A percentile compares a stretch with the other conserved stretches of the same genome.
Conservation (phyloP, 2,113 vertebrate species). For the Nycticorax nycticorax region DNA sequence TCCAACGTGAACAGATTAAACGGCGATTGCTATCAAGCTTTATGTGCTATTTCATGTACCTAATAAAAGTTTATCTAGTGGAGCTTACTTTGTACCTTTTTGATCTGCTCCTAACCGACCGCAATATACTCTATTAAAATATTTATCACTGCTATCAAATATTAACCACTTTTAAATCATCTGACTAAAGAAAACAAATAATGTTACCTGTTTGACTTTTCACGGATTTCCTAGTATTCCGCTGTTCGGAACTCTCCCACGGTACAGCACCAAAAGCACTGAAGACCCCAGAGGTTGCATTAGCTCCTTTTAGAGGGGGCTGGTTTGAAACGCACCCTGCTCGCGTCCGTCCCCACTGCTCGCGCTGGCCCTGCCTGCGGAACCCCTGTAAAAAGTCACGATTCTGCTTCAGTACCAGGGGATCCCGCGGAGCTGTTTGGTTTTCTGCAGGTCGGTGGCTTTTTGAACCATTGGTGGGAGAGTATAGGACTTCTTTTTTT, state of each 20-base stretch:
- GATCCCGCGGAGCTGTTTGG: neutral
- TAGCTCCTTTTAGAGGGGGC: neutral
- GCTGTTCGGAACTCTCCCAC: neutral
- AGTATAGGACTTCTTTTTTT: neutral
- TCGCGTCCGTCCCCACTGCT: neutral
- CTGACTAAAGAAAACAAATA: constrained; percentile 73
- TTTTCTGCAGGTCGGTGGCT: neutral
- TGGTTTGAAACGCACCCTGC: neutral
- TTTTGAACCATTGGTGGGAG: neutral
- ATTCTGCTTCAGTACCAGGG: neutral
- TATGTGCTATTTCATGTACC: constrained; percentile 75
- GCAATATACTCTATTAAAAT: constrained; percentile 78
- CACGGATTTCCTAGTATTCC: constrained; percentile 56
- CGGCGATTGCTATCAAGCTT: constrained; percentile 76
- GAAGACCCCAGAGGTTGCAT: neutral
- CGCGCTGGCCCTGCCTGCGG: too few species aligned
- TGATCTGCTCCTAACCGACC: constrained; percentile 70
- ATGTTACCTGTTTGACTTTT: constrained; percentile 69
- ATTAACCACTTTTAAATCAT: constrained; percentile 76
- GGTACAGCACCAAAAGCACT: neutral
- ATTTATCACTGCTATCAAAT: constrained; percentile 79
- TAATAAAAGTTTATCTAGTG: constrained; percentile 77
- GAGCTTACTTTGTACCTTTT: constrained; percentile 70
- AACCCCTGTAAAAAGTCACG: neutral
- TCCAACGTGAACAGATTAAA: constrained; percentile 74